These are phyloP conservation scores for Microtus oregoni DNA, from an alignment of 2,113 vertebrate genomes.

Conservation along the genomic window DNA sequence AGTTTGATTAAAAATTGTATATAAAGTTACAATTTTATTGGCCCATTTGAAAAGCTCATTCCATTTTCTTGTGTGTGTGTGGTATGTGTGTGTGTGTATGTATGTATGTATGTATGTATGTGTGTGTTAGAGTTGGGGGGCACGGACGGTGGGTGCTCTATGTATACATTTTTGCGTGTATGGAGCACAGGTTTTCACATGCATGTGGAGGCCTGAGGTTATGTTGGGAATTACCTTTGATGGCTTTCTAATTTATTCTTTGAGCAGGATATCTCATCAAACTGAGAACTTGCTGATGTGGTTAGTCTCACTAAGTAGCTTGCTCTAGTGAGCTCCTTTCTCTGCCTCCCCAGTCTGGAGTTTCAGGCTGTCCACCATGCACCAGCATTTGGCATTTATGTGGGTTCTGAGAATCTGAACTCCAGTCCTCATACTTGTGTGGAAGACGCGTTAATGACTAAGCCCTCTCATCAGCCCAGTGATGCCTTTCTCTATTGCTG, in stretches of 20 bases:
- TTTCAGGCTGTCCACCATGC: background rate
- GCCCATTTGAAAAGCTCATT: background rate
- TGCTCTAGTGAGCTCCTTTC: background rate
- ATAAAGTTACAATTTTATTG: slow-evolving; percentile 22
- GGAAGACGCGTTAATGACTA: background rate
- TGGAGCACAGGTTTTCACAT: background rate
- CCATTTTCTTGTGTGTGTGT: background rate
- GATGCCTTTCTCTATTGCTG: background rate
- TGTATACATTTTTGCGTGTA: background rate
- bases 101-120: too few relatives aligned
- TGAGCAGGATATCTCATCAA: background rate
- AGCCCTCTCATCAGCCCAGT: background rate
- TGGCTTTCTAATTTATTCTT: background rate
- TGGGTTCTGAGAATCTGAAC: background rate
- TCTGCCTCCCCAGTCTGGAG: background rate
- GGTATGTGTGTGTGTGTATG: too few relatives aligned
- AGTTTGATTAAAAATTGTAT: slow-evolving; percentile 14
- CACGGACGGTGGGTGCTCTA: background rate
- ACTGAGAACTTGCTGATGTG: background rate
- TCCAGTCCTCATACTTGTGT: background rate
- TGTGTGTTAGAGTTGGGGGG: background rate
- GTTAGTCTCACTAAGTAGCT: background rate
- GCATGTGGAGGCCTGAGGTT: background rate
- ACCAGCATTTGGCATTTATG: background rate
- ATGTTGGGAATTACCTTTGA: background rate